phyloP scores from a whole-genome alignment of 2,797 vertebrate genomes.

The Epinephelus awoara region DNA sequence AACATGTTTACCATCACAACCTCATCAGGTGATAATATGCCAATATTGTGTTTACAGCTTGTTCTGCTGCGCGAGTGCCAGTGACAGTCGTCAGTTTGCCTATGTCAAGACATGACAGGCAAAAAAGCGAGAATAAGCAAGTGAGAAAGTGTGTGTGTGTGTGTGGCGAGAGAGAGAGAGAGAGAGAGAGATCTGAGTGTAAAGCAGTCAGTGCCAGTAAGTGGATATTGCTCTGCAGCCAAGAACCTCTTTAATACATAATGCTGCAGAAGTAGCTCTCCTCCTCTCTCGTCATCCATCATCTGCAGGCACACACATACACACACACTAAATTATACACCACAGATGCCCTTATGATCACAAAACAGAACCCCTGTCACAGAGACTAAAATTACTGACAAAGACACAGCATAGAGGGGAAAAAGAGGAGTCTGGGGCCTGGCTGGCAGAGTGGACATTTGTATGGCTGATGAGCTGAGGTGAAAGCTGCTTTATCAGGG shows the following conservation, averaged over 20 bases:
- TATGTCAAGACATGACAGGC: neutral
- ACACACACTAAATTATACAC: conserved; percentile 38
- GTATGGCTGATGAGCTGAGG: conserved; percentile 6
- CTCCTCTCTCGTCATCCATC: conserved; percentile 68
- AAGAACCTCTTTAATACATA: conserved; percentile 69
- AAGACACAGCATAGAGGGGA: neutral
- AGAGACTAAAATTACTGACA: conserved; percentile 58
- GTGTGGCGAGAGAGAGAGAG: neutral
- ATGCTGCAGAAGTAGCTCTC: conserved; percentile 57
- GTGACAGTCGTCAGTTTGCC: neutral
- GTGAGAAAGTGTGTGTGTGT: neutral
- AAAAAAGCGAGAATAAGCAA: neutral
- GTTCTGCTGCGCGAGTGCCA: neutral
- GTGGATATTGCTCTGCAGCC: conserved; percentile 56
- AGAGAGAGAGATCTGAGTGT: neutral
- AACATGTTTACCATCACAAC: neutral
- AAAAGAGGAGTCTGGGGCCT: neutral
- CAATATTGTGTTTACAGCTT: neutral
- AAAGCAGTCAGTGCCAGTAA: conserved; percentile 38
- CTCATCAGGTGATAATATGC: too few species aligned
- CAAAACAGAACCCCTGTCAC: conserved; percentile 41
- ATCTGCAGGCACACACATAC: conserved; percentile 40
- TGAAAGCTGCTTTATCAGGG: conserved; percentile 32
- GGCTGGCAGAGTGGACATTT: neutral
- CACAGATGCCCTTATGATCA: conserved; percentile 66